Base-by-base conservation (phyloP, 2,888 invertebrate genomes). In the Drosophila incognita region DNA sequence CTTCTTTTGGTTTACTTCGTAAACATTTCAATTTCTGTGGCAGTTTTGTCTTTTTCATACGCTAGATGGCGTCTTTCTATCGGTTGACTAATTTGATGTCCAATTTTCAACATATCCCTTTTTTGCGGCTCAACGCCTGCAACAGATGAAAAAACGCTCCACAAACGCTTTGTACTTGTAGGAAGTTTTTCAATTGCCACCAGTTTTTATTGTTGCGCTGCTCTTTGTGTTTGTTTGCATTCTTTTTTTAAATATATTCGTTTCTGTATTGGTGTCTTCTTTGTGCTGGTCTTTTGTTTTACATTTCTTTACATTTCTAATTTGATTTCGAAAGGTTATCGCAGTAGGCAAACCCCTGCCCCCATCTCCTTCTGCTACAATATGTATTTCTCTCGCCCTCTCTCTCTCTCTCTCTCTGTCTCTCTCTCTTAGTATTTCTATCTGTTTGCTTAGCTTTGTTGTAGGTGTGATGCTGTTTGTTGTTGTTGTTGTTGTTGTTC, bases 251-350 rank as follows among this genome's bases (percentile, higher is more conserved):
- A 46, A 24, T 46, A 46, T 24, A 24, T 46, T 46, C 24, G 2
- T 8, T 46, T 54, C 51, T 49, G 48, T 49, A 4, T 48, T 51
- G 49, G 69, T 38, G 53, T 33, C 49, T 66, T 56, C 15, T 40
- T 27, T 61, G 21, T 54, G 40, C 46, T 68, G 42, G 11, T 46
- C 64, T 66, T 60, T 68, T 75, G 61, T 73, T 62, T 73, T 62
- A 57, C 51, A 64, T 81, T 88, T 82, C 60, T 76, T 77, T 72
- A 73, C 69, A 77, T 75, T 90, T 85, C 76, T 89, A 87, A 89
- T 87, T 86, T 90, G 87, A 90, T 90, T 90, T 76, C 74, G 75
- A 83, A 83, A 88, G 89, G 90, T 86, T 90, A 86, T 80, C 89
- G 81, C 71, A 71, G 67, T 65, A 36, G 40, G 11, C 7, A 38